Conservation (phyloP, 2,797 vertebrate species). For the Graptemys geographica region DNA sequence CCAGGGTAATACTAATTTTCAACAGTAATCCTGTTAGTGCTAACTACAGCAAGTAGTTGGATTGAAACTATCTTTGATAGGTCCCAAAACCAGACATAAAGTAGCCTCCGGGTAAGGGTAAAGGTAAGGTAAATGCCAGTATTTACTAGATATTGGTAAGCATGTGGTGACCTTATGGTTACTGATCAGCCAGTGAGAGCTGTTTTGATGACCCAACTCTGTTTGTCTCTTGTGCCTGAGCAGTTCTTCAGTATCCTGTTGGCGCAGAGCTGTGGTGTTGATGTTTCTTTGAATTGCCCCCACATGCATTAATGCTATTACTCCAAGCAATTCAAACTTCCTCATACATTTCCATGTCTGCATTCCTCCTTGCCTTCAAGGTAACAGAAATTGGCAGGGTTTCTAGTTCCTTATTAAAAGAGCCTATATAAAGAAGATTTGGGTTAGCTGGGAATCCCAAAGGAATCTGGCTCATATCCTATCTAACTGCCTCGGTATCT, state of each 20-base stretch:
- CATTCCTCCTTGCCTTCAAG: background rate
- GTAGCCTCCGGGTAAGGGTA: background rate
- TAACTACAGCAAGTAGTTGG: no score
- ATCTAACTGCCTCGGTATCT: background rate
- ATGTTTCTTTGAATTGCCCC: background rate
- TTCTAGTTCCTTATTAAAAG: background rate
- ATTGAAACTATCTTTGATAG: background rate
- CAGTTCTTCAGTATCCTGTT: background rate
- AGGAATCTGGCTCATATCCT: background rate
- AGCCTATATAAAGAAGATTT: background rate
- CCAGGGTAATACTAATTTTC: background rate
- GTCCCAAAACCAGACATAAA: background rate
- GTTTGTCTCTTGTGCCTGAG: background rate
- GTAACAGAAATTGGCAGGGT: background rate
- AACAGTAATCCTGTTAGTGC: background rate
- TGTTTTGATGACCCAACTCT: background rate
- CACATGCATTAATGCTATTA: background rate
- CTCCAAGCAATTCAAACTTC: background rate
- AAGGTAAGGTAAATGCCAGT: background rate
- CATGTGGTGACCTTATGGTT: background rate
- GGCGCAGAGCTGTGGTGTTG: background rate
- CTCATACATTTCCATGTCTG: background rate
- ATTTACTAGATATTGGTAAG: background rate
- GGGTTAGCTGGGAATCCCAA: background rate
- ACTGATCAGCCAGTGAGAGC: background rate